A percentile compares a stretch with the other conserved stretches of the same genome.
Evolutionary conservation across 2,888 invertebrate species (phyloP).

Genomic region (Pachydiplax longipennis): DNA sequence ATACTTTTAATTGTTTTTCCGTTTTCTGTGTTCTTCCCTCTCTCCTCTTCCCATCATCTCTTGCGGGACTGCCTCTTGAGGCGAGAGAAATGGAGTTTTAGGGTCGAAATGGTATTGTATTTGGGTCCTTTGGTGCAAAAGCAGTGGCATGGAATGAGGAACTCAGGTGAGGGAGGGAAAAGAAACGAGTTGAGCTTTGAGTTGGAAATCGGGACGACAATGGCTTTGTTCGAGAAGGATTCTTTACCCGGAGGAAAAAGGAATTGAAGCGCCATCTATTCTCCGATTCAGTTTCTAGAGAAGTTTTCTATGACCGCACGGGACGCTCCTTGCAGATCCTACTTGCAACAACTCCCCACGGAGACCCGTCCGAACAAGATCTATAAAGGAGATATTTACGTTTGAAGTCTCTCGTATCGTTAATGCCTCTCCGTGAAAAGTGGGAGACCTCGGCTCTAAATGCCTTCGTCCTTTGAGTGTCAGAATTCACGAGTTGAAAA

Average conservation of each 20-base stretch:
- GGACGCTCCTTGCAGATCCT: neutral
- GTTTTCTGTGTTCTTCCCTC: neutral
- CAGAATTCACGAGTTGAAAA: too few species aligned
- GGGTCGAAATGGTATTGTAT: neutral
- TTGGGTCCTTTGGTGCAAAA: neutral
- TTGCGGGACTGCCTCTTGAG: neutral
- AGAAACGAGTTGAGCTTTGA: neutral
- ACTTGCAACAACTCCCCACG: neutral
- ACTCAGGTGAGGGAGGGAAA: neutral
- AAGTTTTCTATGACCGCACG: neutral
- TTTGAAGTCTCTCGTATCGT: neutral
- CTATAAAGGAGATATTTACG: neutral
- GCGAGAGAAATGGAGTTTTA: neutral
- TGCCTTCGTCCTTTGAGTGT: too few species aligned
- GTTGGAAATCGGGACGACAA: slow-evolving; percentile 30
- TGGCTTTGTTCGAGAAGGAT: slow-evolving; percentile 4
- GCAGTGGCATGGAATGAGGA: neutral
- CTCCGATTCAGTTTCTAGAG: neutral
- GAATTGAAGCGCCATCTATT: neutral
- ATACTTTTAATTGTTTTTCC: neutral
- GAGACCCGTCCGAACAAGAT: neutral
- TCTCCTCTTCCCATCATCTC: neutral
- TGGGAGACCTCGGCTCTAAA: neutral
- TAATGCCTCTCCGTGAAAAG: neutral
- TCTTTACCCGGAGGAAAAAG: neutral